Percentiles rank a stretch among this genome's conserved stretches.
These are phyloP conservation scores for Pegoplata infirma DNA, from an alignment of 2,888 invertebrate genomes.

Conservation along the genomic window DNA sequence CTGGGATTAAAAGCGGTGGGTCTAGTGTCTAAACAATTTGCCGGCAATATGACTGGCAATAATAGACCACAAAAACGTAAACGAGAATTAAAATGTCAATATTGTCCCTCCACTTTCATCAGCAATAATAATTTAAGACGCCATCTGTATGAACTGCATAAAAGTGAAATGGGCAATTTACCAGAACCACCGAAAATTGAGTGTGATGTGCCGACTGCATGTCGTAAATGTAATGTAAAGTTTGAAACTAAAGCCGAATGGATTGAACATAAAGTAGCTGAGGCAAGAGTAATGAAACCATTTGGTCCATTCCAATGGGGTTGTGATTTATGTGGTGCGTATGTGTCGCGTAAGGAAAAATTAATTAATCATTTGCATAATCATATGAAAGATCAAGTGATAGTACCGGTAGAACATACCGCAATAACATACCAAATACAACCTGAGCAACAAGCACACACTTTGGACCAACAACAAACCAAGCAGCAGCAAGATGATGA, in stretches of 20 bases:
- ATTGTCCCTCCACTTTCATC: slow-evolving; percentile 77
- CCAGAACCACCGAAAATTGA: slow-evolving; percentile 73
- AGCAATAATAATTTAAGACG: slow-evolving; percentile 77
- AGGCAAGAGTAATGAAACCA: slow-evolving; percentile 75
- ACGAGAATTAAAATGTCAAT: slow-evolving; percentile 76
- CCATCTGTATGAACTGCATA: slow-evolving; percentile 77
- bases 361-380: slow-evolving; percentile 77
- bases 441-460: slow-evolving; percentile 2
- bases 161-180: slow-evolving; percentile 74
- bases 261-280: slow-evolving; percentile 77
- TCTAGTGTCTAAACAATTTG: slow-evolving; percentile 71
- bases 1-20: slow-evolving; percentile 75
- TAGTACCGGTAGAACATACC: slow-evolving; percentile 68
- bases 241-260: slow-evolving; percentile 75
- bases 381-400: slow-evolving; percentile 75
- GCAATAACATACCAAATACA: slow-evolving; percentile 46
- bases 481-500: slow-evolving; percentile 43
- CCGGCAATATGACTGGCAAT: slow-evolving; percentile 31
- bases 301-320: slow-evolving; percentile 78
- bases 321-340: slow-evolving; percentile 77
- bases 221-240: slow-evolving; percentile 73
- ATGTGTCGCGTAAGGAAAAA: slow-evolving; percentile 77
- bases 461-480: slow-evolving; percentile 30
- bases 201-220: slow-evolving; percentile 74
- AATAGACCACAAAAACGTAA: slow-evolving; percentile 73